Evolutionary conservation across 1,140 invertebrate species (phyloP), one percentile per base, ranked within the genome.

Genomic region (Steinernema feltiae): DNA sequence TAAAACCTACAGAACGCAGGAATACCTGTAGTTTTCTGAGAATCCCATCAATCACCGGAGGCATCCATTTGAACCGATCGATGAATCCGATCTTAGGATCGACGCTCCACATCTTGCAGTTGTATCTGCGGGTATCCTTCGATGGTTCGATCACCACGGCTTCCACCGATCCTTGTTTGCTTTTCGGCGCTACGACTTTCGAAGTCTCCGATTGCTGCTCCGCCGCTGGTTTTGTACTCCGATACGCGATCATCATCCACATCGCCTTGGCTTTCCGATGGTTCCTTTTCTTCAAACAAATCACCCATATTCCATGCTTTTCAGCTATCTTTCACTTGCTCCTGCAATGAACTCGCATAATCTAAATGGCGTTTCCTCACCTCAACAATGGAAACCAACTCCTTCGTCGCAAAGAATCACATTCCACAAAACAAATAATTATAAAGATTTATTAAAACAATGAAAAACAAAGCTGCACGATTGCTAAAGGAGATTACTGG

Each of bases 61-160:
- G 84, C 27, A 73, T 81, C 85, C 80, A 80, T 70, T 80, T 77
- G 70, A 78, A 76, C 1, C 82, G 63, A 35, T 81, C 76, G 71
- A 79, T 86, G 85, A 89, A 93, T 91, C 93, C 90, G 72, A 99
- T 94, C 71, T 95, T 98, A 1, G 96, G 97, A 88, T 98, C 95
- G 32, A 98, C 89, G 85, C 96, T 94, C 97, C 96, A 98, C 0
- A 94, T 95, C 88, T 94, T 93, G 87, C 95, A 98, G 81, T 92
- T 91, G 88, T 94, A 98, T 0, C 87, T 89, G 30, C 31, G 1
- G 12, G 48, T 17, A 32, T 74, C 41, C 72, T 27, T 48, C 2
- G 70, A 69, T 18, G 48, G 46, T 2, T 75, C 74, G 30, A n/a
- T n/a, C n/a, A n/a, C n/a, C n/a, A n/a, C n/a, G 27, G 31, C n/a